A percentile compares a stretch with the other conserved stretches of the same genome.
Evolutionary conservation across 2,888 invertebrate genomes (phyloP).

Genomic region (Smittia aterrima): DNA sequence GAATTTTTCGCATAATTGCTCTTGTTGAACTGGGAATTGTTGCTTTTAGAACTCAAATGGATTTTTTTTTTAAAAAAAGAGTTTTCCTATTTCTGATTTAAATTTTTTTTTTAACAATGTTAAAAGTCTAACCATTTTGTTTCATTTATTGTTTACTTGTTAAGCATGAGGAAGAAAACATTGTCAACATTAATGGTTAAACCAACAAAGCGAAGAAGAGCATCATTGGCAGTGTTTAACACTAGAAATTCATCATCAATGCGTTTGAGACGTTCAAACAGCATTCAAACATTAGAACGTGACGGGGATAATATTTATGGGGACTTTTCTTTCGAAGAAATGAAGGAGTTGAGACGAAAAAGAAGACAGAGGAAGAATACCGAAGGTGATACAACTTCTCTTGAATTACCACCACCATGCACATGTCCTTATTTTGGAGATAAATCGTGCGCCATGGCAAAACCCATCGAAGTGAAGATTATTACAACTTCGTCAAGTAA

Average conservation of each 20-base stretch:
- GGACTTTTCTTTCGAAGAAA: slow-evolving; percentile 9
- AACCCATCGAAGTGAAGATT: slow-evolving; percentile 58
- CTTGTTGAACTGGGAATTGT: no score
- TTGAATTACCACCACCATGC: slow-evolving; percentile 71
- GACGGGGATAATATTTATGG: background rate
- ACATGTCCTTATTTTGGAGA: slow-evolving; percentile 80
- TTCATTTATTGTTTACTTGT: no score
- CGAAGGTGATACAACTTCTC: slow-evolving; percentile 49
- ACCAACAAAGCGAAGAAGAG: slow-evolving; percentile 6
- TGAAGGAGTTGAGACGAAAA: slow-evolving; percentile 24
- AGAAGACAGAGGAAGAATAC: background rate
- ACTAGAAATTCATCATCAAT: slow-evolving; percentile 28
- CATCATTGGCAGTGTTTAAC: slow-evolving; percentile 24
- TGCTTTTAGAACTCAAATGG: no score
- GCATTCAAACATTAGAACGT: slow-evolving; percentile 37
- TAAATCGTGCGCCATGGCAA: slow-evolving; percentile 59
- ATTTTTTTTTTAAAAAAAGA: no score
- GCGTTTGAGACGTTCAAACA: slow-evolving; percentile 34
- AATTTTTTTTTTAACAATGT: no score
- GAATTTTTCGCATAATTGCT: no score
- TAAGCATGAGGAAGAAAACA: no score
- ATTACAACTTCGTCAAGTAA: slow-evolving; percentile 48
- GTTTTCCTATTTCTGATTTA: no score
- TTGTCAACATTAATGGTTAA: background rate
- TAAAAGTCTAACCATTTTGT: no score